Conservation (phyloP, 1,140 invertebrate genomes). For the Formica selysi region DNA sequence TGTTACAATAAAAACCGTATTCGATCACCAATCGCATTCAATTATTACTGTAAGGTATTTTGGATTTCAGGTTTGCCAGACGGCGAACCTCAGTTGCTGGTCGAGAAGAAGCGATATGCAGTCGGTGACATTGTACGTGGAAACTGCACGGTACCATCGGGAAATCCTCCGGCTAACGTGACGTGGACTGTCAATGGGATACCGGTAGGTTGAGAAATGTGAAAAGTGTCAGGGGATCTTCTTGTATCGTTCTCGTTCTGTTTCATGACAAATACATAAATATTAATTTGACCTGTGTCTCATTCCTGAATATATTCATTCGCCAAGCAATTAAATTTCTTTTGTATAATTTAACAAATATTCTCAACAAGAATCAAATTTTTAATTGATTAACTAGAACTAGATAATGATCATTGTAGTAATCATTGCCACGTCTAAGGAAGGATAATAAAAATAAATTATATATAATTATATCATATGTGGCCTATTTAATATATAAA, state of each 20-base stretch:
- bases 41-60: neutral
- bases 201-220: slow-evolving; percentile 87
- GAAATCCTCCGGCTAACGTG: slow-evolving; percentile 92
- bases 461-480: neutral
- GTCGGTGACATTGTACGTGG: slow-evolving; percentile 91
- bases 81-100: slow-evolving; percentile 88
- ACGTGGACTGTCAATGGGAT: slow-evolving; percentile 93
- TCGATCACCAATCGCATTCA: neutral
- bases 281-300: slow-evolving; percentile 23
- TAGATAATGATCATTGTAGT: neutral
- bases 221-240: slow-evolving; percentile 36
- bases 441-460: neutral
- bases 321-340: neutral
- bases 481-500: neutral
- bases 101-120: slow-evolving; percentile 91
- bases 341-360: neutral
- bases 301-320: neutral
- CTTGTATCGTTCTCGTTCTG: neutral
- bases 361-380: neutral
- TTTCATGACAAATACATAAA: slow-evolving; percentile 47
- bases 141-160: slow-evolving; percentile 91
- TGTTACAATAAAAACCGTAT: slow-evolving; percentile 32
- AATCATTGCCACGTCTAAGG: neutral
- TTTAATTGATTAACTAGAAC: neutral
- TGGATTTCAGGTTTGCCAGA: slow-evolving; percentile 89